Conservation (phyloP, 2,797 vertebrate genomes). For the Neosilurus mollespiculum region DNA sequence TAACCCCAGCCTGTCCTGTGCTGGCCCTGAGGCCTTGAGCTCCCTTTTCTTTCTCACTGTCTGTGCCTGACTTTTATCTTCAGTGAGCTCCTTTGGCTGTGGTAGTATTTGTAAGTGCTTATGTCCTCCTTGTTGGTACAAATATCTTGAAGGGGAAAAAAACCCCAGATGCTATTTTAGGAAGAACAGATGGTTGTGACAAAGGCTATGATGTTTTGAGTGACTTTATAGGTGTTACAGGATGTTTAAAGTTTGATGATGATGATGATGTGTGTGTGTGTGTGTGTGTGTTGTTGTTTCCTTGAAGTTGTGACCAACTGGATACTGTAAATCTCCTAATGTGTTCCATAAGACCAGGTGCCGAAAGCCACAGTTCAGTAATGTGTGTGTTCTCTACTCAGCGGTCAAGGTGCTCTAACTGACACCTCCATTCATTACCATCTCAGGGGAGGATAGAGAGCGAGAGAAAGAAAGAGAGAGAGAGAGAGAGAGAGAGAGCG, state of each 20-base stretch:
- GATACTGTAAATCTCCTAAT: conserved; percentile 58
- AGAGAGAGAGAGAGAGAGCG: conserved; percentile 44
- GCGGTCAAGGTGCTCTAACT: conserved; percentile 56
- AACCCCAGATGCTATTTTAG: background rate
- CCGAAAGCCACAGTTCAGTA: conserved; percentile 55
- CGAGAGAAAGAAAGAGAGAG: conserved; percentile 57
- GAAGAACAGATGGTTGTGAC: conserved; percentile 21
- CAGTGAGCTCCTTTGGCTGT: conserved; percentile 9
- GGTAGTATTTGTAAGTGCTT: conserved; percentile 15
- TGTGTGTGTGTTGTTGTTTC: conserved; percentile 48
- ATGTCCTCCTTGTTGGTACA: conserved; percentile 5
- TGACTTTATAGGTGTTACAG: conserved; percentile 19
- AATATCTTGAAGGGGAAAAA: conserved; percentile 17
- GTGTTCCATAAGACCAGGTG: conserved; percentile 52
- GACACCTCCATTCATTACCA: conserved; percentile 61
- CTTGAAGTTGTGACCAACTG: conserved; percentile 53
- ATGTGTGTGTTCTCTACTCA: conserved; percentile 58
- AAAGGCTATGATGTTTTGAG: conserved; percentile 8
- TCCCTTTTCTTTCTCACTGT: conserved; percentile 32
- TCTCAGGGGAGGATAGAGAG: conserved; percentile 58
- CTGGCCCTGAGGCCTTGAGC: conserved; percentile 15
- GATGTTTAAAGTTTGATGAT: conserved; percentile 8
- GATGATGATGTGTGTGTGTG: background rate
- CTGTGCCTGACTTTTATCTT: conserved; percentile 24
- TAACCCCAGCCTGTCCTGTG: conserved; percentile 34